Base-by-base conservation (phyloP, 2,888 invertebrate species). In the Monoplex corrugatus region DNA sequence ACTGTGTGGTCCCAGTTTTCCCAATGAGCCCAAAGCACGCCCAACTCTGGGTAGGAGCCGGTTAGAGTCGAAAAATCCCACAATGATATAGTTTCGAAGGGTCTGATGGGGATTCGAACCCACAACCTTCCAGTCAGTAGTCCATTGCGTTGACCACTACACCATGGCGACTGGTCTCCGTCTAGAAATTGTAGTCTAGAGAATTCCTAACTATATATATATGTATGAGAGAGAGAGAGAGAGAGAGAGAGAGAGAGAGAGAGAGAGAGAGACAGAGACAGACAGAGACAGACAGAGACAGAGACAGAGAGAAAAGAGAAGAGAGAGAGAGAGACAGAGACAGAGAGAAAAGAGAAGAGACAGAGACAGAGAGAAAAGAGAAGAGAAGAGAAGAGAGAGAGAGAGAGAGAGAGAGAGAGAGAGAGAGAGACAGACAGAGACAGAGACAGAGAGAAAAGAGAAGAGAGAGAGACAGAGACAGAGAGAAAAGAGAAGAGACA, bases 391-490 rank as follows among this genome's bases (percentile, higher is more conserved):
- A 16, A 63, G 63, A 63, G 35, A 50, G 50, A 85, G 85, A 85
- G 16, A 45, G 85, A 45, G 45, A 45, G 44, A 45, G 50, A 86
- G n/a, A 57, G 86, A 86, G 44, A 86, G 86, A 86, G 44, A 86
- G 86, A 86, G 23, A 86, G 50, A 86, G 28, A 38, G 68, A 57
- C 32, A 84, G 1, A 44, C 84, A 45, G 28, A 45, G n/a, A 45
- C 45, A 16, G 44, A 45, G 19, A 16, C 50, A 84, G 16, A 45
- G 13, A 72, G 57, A 43, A 32, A 86, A 6, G 8, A 19, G 35
- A 13, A 86, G 57, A 43, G 40, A 32, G 40, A 72, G 8, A 72
- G 40, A 40, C 63, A n/a, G 23, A 68, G 23, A 68, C 28, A 68
- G 23, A 23, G 6, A 68, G 23, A 68, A 6, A 68, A 6, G n/a